Percentiles rank a stretch among this genome's conserved stretches.
These are phyloP conservation scores for Drosophila recens DNA, from an alignment of 2,888 invertebrate species.

Conservation along the genomic window DNA sequence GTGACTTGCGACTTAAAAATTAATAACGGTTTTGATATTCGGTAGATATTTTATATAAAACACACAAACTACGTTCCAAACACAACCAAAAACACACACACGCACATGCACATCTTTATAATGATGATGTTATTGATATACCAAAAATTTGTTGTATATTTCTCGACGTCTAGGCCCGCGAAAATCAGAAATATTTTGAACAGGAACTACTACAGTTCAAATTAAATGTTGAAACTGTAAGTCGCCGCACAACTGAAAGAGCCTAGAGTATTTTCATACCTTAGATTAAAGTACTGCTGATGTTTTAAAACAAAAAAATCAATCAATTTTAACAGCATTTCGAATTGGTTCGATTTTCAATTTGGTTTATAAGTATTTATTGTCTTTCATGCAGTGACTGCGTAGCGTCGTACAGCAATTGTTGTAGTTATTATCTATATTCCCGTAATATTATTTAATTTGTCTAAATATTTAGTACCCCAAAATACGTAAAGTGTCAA, in stretches of 20 bases:
- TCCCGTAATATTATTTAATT: conserved; percentile 70
- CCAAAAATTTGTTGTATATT: conserved; percentile 68
- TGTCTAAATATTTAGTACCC: conserved; percentile 69
- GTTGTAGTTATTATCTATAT: conserved; percentile 48
- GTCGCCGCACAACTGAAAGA: conserved; percentile 55
- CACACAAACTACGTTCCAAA: conserved; percentile 34
- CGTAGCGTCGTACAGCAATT: conserved; percentile 69
- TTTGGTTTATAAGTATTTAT: conserved; percentile 37
- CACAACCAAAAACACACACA: conserved; percentile 31
- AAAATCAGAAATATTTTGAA: conserved; percentile 82
- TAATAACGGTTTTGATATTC: conserved; percentile 61
- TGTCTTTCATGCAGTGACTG: conserved; percentile 69
- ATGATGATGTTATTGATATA: conserved; percentile 53
- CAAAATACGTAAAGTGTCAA: conserved; percentile 27
- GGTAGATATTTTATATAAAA: conserved; percentile 83
- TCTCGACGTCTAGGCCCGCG: conserved; percentile 83
- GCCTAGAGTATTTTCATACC: conserved; percentile 26
- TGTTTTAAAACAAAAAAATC: conserved; percentile 17
- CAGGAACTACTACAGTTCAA: conserved; percentile 83
- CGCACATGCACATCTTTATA: conserved; percentile 24
- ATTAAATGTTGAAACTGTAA: conserved; percentile 82
- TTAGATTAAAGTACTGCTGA: conserved; percentile 34
- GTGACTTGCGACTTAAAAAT: conserved; percentile 35
- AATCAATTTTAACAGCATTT: conserved; percentile 72
- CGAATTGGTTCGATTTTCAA: conserved; percentile 17